Base-by-base conservation (phyloP, 2,797 vertebrate species). In the Dermochelys coriacea region DNA sequence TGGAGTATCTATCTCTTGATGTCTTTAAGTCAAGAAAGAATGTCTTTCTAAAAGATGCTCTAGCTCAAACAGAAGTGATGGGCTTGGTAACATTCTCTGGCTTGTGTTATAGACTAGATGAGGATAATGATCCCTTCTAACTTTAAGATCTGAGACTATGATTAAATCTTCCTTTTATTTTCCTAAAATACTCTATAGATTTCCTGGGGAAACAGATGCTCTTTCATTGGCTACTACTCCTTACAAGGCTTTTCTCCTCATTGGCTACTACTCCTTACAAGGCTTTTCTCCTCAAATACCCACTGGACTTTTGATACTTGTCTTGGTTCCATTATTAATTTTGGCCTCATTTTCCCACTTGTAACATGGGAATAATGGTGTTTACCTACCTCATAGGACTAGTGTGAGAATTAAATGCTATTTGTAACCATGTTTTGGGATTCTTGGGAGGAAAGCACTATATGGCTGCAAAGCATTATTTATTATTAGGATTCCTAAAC, bases 181-280 rank as follows among this genome's bases (percentile, higher is more conserved):
- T 68, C 34, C 16, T 68, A 89, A 93, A 52, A 54, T 68, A 89
- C 88, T 82, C 80, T 80, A 49, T 50, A 78, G 75, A 78, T 78
- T 78, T 78, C 45, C 75, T 78, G 75, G 49, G 75, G 75, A 78
- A 47, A 47, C 23, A 78, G 29, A 8, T 78, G 41, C 23, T 19
- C 16, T 78, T 47, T 78, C 45, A 18, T 50, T 78, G 45, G 75
- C 91, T 81, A 93, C 94, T 90, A 59, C 49, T 93, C 80, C 86
- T 91, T 80, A n/a, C 49, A 37, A 57, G 87, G 45, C 86, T 45
- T 64, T 78, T 80, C 23, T 18, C 12, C 80, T 87, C 81, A 89
- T 50, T 78, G 45, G 75, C 91, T 81, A 93, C 94, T 90, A 59
- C 49, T 93, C 80, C 86, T 91, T 80, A n/a, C 49, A 37, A 57